Evolutionary conservation across 2,888 invertebrate species (phyloP).

Genomic region (Lysandra coridon): DNA sequence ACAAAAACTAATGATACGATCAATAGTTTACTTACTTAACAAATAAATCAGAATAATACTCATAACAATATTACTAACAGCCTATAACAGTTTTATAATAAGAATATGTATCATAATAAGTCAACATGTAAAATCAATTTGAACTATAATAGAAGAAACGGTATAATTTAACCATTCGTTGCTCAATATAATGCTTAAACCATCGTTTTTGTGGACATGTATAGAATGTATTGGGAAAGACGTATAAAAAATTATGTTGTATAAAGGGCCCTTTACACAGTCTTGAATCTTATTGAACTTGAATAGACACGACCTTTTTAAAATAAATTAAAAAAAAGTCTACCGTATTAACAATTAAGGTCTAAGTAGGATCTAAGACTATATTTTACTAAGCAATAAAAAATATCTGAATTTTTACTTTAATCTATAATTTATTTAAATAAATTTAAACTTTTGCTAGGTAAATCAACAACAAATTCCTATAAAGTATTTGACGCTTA

Average conservation of each 20-base stretch:
- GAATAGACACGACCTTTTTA: neutral
- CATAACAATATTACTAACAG: neutral
- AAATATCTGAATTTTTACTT: too few relatives aligned
- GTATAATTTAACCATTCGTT: neutral
- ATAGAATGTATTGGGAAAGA: slow-evolving; percentile 5
- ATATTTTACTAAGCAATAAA: too few relatives aligned
- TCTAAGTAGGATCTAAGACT: too few relatives aligned
- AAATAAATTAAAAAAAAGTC: neutral
- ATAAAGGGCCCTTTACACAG: neutral
- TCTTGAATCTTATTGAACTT: neutral
- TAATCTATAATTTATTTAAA: too few relatives aligned
- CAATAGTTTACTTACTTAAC: neutral
- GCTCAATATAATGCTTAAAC: neutral
- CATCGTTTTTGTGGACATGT: neutral
- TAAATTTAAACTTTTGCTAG: too few relatives aligned
- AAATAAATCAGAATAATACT: neutral
- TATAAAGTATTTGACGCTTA: neutral
- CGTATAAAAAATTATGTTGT: neutral
- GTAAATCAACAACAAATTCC: too few relatives aligned
- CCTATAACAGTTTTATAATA: neutral
- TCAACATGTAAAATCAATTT: neutral
- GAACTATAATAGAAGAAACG: neutral
- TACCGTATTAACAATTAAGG: too few relatives aligned
- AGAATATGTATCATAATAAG: neutral
- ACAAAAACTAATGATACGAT: neutral